Conservation (phyloP, 2,113 vertebrate genomes). For the Tringa solitaria region DNA sequence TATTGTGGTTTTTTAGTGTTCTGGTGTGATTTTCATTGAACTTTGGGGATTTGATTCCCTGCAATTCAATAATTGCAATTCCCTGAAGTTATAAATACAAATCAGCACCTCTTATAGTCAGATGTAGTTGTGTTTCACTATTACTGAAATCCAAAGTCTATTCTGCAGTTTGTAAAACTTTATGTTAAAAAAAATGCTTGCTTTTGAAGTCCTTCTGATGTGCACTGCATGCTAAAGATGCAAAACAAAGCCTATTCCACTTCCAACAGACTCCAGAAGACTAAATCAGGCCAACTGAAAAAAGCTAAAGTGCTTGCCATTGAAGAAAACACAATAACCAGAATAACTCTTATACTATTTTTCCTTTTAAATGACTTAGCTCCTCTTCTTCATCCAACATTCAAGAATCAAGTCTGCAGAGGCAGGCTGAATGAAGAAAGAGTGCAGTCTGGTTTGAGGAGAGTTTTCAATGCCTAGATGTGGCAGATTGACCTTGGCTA, state of each 20-base stretch:
- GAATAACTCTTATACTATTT: background rate
- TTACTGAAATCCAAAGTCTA: background rate
- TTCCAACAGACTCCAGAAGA: background rate
- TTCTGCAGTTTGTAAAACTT: background rate
- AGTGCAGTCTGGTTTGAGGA: background rate
- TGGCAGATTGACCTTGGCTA: background rate
- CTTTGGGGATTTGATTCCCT: background rate
- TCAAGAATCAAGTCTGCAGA: background rate
- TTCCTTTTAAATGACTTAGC: background rate
- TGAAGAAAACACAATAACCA: background rate
- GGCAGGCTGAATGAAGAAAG: background rate
- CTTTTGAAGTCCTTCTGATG: background rate
- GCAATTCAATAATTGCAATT: background rate
- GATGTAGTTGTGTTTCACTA: background rate
- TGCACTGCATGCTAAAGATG: background rate
- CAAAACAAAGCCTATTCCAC: background rate
- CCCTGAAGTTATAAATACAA: background rate
- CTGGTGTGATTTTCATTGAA: background rate
- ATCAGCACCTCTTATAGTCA: background rate
- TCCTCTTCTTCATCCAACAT: background rate
- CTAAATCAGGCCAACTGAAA: background rate
- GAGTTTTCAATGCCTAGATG: background rate
- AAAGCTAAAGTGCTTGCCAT: background rate
- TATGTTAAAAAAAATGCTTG: background rate
- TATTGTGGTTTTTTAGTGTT: background rate